phyloP scores from a whole-genome alignment of 2,797 vertebrate species.

The Rhadinocentrus ornatus region DNA sequence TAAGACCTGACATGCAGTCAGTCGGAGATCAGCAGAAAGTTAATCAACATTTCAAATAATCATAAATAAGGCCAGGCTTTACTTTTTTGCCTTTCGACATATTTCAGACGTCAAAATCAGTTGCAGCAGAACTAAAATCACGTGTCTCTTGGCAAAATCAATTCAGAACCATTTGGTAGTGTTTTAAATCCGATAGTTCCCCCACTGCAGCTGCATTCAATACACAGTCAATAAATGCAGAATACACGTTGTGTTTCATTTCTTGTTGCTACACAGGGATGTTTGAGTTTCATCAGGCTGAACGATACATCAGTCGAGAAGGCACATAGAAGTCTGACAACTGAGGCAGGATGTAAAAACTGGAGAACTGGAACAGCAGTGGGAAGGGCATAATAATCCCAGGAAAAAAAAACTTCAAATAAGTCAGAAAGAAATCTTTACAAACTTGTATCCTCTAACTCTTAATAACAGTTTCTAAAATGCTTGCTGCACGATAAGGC shows the following conservation, averaged over 20 bases:
- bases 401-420: not conserved
- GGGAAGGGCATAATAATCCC: not conserved
- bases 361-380: not conserved
- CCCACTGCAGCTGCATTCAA: not conserved
- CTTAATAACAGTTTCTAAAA: not conserved
- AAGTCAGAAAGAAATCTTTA: not conserved
- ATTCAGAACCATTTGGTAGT: not conserved
- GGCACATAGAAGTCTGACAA: not conserved
- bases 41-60: not conserved
- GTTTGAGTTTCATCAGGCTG: not conserved
- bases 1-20: not conserved
- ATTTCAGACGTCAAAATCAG: not conserved
- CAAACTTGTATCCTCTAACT: not conserved
- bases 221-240: not conserved
- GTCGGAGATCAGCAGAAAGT: not conserved
- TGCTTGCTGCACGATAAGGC: not conserved
- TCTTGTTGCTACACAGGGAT: not conserved
- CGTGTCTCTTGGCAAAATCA: not conserved
- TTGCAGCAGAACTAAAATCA: not conserved
- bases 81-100: not conserved
- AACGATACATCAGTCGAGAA: not conserved
- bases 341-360: not conserved
- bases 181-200: not conserved
- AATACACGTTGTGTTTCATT: not conserved
- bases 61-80: not conserved